Base-by-base conservation (phyloP, 1,140 invertebrate species). In the Drosophila simulans region DNA sequence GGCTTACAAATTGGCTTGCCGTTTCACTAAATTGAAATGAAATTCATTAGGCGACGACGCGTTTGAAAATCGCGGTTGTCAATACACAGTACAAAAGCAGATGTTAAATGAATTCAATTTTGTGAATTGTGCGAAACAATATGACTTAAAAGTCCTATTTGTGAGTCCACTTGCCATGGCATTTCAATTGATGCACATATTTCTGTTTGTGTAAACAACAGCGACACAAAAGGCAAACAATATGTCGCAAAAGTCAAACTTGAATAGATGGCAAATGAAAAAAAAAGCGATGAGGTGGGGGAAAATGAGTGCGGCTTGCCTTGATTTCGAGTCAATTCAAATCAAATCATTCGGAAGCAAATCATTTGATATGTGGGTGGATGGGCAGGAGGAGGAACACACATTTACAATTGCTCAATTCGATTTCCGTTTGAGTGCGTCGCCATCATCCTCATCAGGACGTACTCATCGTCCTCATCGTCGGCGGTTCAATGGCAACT, bases 301-400 rank as follows among this genome's bases (percentile, higher is more conserved):
- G 62, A 22, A 37, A 56, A 63, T 77, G 51, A 43, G 52, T 77
- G 58, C 48, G 43, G 54, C 46, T 68, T 57, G 76, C 60, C 64
- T 76, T 64, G 66, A 85, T 85, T 77, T 88, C 75, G 82, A 90
- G 65, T 91, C 88, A 91, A 91, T 91, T 90, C 73, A 90, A 91
- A 91, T 91, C 55, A 91, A 91, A 90, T 90, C 82, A 91, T 84
- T 91, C 80, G 88, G 88, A 91, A 91, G 88, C 80, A 88, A 91
- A 91, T 91, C 82, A 91, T 84, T 81, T 83, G 77, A 89, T 83
- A 86, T 90, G 80, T 76, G 20, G 51, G 51, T 17, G 17, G 17
- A 25, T 20, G 17, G 34, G 35, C 27, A n/a, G 37, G 43, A 46
- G 35, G 27, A n/a, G 37, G 48, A 52, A 31, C 52, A 77, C 58